phyloP scores from a whole-genome alignment of 2,888 invertebrate genomes.

The Gastracanthus pulcherrimus region DNA sequence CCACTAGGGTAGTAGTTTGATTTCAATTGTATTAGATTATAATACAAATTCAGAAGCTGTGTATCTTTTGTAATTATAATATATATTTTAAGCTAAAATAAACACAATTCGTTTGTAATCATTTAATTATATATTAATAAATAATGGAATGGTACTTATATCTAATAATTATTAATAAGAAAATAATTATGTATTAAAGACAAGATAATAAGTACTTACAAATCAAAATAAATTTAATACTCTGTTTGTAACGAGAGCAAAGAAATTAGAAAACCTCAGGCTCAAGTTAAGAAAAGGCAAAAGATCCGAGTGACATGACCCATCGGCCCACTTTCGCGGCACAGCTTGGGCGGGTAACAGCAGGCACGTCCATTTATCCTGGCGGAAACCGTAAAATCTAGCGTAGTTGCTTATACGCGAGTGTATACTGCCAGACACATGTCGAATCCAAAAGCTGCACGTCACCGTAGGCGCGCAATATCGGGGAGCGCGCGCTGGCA shows the following conservation, averaged over 20 bases:
- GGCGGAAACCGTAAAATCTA: conserved; percentile 28
- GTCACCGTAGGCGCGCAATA: conserved; percentile 8
- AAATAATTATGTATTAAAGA: too few species aligned
- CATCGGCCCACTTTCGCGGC: conserved; percentile 21
- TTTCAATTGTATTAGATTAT: too few species aligned
- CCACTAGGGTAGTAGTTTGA: too few species aligned
- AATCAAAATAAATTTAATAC: too few species aligned
- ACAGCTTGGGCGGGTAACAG: conserved; percentile 9
- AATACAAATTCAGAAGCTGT: too few species aligned
- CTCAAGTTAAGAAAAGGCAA: neutral
- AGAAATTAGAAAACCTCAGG: neutral
- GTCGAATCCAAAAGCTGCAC: conserved; percentile 1
- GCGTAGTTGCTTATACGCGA: neutral
- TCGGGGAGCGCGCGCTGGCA: neutral
- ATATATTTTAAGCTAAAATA: too few species aligned
- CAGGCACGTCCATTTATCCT: conserved; percentile 31
- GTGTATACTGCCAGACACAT: neutral
- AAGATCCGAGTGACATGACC: conserved; percentile 17
- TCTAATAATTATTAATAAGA: too few species aligned
- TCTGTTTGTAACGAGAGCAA: neutral
- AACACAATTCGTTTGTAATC: too few species aligned
- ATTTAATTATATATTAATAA: too few species aligned
- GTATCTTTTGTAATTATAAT: too few species aligned
- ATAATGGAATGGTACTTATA: too few species aligned
- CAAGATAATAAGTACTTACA: neutral